Base-by-base conservation (phyloP, 53 echinoderm and acorn worm genomes). In the Echinarachnius parma region DNA sequence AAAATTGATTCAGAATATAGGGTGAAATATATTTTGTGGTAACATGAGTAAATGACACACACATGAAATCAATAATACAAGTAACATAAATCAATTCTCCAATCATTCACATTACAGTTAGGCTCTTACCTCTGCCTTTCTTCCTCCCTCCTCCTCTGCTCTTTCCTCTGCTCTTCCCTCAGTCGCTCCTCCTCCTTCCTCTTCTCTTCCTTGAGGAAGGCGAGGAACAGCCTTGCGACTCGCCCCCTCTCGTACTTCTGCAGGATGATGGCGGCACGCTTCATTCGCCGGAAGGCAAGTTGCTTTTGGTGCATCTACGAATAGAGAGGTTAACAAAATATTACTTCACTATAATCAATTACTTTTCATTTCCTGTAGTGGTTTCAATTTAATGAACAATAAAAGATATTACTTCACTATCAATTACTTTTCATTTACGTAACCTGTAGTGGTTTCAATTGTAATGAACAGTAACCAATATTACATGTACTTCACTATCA, bases 121-220 rank as follows among this genome's bases (percentile, higher is more conserved):
- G n/a, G 54, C 65, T 28, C 19, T 71, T 84, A 84, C 46, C 74
- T 82, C 47, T 65, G 65, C 37, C 74, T 82, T 29, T 65, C 45
- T 48, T 92, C 92, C 48, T 92, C 83, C 42, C 74, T 74, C 22
- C 66, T 50, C 34, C 79, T 13, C 28, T 60, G 46, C 46, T 60
- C 65, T 66, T 64, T 84, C 21, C 93, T 82, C 55, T 92, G 82
- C 29, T 92, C 92, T 77, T 92, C 92, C 29, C 86, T 66, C 60
- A 88, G 39, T 32, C 98, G 60, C 76, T 98, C 86, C 62, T 98
- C 98, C 75, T 98, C 98, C 53, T 85, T 88, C 65, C 98, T 88
- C 66, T 92, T 88, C 80, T 98, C 98, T 59, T 98, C 98, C 52
- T 87, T 91, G 44, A 91, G 82, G 36, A 80, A 52, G 21, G 75